phyloP scores from a whole-genome alignment of 2,888 invertebrate genomes.

The Cephus spinipes region DNA sequence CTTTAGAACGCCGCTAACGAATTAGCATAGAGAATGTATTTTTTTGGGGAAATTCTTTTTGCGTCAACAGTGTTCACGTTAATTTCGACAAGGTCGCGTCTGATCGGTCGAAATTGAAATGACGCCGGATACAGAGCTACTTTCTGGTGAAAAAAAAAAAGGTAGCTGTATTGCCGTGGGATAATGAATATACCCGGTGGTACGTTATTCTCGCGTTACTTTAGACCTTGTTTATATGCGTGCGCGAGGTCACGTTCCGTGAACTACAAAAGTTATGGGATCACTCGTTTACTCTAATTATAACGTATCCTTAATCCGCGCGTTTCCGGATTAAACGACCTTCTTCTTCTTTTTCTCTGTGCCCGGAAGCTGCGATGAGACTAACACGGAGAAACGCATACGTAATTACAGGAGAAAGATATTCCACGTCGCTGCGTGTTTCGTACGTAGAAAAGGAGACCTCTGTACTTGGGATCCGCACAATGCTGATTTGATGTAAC shows the following conservation, averaged over 20 bases:
- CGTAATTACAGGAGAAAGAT: not conserved
- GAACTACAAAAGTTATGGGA: not conserved
- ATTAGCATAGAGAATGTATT: not conserved
- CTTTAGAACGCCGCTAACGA: not conserved
- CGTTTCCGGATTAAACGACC: not conserved
- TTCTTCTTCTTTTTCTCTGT: not conserved
- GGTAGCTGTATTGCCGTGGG: not conserved
- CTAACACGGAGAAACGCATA: not conserved
- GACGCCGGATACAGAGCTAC: not conserved
- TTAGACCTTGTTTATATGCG: conserved; percentile 18
- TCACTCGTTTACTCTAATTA: not conserved
- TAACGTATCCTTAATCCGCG: conserved; percentile 2
- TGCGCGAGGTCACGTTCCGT: not conserved
- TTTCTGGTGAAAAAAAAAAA: not conserved
- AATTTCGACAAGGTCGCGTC: not conserved
- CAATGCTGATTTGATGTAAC: not conserved
- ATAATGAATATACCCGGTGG: not conserved
- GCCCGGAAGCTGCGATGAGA: not conserved
- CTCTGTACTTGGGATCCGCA: not conserved
- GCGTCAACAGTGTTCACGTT: not conserved
- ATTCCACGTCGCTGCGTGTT: not conserved
- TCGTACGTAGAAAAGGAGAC: not conserved
- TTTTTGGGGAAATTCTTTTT: not conserved
- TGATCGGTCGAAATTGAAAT: not conserved
- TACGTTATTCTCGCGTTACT: conserved; percentile 20